These are phyloP conservation scores for Ophiodon elongatus DNA, from an alignment of 2,113 vertebrate genomes.

Conservation along the genomic window DNA sequence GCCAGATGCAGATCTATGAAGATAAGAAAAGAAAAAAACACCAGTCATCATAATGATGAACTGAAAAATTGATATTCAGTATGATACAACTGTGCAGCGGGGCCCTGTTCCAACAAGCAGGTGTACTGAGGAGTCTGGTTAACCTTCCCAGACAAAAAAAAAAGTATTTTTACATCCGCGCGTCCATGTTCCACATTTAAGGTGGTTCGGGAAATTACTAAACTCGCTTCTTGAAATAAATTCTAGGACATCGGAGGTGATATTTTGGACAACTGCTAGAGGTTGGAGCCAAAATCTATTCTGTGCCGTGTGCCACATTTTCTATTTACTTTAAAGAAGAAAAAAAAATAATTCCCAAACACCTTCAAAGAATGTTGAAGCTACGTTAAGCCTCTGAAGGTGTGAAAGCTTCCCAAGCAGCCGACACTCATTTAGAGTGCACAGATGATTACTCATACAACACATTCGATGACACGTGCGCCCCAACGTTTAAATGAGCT, in stretches of 20 bases:
- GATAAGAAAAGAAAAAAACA: constrained; percentile 41
- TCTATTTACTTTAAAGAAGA: neutral
- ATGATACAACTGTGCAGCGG: neutral
- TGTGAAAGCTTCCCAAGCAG: neutral
- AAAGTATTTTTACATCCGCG: constrained; percentile 16
- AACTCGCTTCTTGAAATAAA: constrained; percentile 21
- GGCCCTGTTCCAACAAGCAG: neutral
- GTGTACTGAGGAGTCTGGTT: neutral
- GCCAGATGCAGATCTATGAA: constrained; percentile 91
- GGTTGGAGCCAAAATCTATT: neutral
- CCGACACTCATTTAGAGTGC: neutral
- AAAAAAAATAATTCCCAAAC: neutral
- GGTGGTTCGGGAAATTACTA: neutral
- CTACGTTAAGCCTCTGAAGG: neutral
- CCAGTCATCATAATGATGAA: constrained; percentile 2
- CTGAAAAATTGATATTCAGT: constrained; percentile 19
- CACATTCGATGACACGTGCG: neutral
- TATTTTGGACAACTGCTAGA: constrained; percentile 8
- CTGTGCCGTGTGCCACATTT: neutral
- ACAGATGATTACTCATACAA: neutral
- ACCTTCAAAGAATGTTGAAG: neutral
- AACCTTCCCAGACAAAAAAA: neutral
- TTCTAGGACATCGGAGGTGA: constrained; percentile 7
- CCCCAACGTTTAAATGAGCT: neutral
- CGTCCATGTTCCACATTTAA: constrained; percentile 14